A percentile compares a stretch with the other conserved stretches of the same genome.
Conservation (phyloP, 2,113 vertebrate species). For the Nannospalax galili region DNA sequence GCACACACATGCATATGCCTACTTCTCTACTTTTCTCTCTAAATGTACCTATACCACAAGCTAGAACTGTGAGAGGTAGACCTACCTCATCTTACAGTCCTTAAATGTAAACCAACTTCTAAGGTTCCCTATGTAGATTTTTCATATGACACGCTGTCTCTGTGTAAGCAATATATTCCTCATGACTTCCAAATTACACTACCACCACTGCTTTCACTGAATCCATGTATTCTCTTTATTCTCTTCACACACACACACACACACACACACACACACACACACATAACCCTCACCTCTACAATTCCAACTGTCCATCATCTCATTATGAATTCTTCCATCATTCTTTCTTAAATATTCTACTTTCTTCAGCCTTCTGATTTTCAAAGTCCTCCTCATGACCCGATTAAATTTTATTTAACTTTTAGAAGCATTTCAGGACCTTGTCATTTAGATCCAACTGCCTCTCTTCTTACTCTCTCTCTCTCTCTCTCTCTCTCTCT, state of each 20-base stretch:
- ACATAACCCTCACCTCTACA: neutral
- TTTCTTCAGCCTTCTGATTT: slow-evolving; percentile 9
- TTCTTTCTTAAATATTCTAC: neutral
- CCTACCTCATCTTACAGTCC: neutral
- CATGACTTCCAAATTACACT: neutral
- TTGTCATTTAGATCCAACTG: neutral
- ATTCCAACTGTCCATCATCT: neutral
- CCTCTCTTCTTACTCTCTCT: neutral
- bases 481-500: neutral
- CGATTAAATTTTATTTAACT: slow-evolving; percentile 8
- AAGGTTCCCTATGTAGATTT: neutral
- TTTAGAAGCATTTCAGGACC: neutral
- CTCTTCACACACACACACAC: neutral
- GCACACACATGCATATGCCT: no score
- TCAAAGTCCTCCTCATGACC: slow-evolving; percentile 16
- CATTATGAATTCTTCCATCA: neutral
- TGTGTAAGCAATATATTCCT: neutral
- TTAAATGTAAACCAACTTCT: neutral
- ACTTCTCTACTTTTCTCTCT: neutral
- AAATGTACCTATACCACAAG: neutral
- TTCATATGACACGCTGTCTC: neutral
- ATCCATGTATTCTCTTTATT: neutral
- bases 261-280: neutral
- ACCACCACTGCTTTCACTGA: neutral
- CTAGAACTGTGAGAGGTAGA: neutral